Conservation (phyloP, 2,888 invertebrate species). For the Melangyna quadrimaculata region DNA sequence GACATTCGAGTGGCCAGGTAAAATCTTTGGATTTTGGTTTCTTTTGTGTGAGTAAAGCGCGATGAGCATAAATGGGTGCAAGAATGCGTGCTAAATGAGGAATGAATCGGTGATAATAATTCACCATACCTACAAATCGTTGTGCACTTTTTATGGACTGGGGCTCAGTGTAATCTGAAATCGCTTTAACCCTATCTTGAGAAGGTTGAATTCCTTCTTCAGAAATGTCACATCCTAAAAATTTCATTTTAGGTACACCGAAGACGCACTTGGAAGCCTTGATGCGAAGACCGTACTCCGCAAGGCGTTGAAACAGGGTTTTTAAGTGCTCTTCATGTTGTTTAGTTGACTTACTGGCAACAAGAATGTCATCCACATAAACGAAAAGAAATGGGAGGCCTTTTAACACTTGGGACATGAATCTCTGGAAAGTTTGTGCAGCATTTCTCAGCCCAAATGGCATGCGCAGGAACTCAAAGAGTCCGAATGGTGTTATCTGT, state of each 20-base stretch:
- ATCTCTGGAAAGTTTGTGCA: no score
- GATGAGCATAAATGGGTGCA: conserved; percentile 14
- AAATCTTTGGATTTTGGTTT: not conserved
- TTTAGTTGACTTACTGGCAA: conserved; percentile 63
- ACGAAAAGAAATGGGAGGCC: conserved; percentile 45
- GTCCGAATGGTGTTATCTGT: conserved; percentile 76
- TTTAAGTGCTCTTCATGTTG: conserved; percentile 70
- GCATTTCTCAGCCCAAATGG: conserved; percentile 74
- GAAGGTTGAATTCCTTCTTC: conserved; percentile 60
- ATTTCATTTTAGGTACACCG: conserved; percentile 45
- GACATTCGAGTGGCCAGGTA: not conserved
- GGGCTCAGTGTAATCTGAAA: conserved; percentile 35
- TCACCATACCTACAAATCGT: no score
- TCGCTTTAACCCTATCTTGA: conserved; percentile 52
- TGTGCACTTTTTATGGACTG: no score
- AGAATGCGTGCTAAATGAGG: no score
- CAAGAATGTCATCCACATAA: no score
- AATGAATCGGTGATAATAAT: no score
- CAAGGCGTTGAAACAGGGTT: not conserved
- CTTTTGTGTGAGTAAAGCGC: not conserved
- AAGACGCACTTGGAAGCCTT: conserved; percentile 72
- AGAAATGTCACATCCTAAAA: conserved; percentile 63
- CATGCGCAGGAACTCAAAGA: conserved; percentile 76
- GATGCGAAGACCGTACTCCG: conserved; percentile 58
- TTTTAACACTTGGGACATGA: no score